A percentile compares a stretch with the other conserved stretches of the same genome.
These are phyloP conservation scores for Aselliscus stoliczkanus DNA, from an alignment of 2,797 vertebrate species.

Conservation along the genomic window DNA sequence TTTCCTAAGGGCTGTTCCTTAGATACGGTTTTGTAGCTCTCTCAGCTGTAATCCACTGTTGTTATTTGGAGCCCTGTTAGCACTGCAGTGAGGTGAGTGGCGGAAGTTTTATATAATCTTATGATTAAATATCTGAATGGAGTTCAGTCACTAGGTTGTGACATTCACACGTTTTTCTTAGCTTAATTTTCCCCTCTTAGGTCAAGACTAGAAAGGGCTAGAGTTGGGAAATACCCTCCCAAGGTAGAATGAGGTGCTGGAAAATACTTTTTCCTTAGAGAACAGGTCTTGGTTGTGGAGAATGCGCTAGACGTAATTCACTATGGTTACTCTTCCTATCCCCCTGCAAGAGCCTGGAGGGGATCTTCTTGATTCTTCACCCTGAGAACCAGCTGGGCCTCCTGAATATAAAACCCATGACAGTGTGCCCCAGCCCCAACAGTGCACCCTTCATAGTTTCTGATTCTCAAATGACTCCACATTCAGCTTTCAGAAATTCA, in stretches of 20 bases:
- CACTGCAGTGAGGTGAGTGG: no score
- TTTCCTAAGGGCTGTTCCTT: neutral
- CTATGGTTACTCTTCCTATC: neutral
- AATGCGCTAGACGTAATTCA: neutral
- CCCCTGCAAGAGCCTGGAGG: no score
- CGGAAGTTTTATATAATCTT: neutral
- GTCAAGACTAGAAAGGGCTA: no score
- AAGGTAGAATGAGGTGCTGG: neutral
- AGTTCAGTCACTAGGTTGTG: neutral
- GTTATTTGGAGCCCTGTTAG: neutral
- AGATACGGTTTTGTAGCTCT: no score
- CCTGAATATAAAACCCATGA: neutral
- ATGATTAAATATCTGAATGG: neutral
- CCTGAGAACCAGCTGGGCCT: neutral
- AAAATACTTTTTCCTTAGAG: neutral
- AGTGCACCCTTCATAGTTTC: neutral
- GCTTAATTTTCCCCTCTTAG: neutral
- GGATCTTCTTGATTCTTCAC: neutral
- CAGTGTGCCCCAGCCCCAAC: rapidly evolving
- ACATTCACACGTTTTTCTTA: neutral
- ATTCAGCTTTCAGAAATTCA: neutral
- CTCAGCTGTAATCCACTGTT: rapidly evolving
- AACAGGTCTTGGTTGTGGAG: neutral
- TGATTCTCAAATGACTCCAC: neutral
- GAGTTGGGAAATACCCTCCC: neutral